A percentile compares a stretch with the other conserved stretches of the same genome.
phyloP scores from a whole-genome alignment of 2,797 vertebrate species.

The Amblyraja radiata region DNA sequence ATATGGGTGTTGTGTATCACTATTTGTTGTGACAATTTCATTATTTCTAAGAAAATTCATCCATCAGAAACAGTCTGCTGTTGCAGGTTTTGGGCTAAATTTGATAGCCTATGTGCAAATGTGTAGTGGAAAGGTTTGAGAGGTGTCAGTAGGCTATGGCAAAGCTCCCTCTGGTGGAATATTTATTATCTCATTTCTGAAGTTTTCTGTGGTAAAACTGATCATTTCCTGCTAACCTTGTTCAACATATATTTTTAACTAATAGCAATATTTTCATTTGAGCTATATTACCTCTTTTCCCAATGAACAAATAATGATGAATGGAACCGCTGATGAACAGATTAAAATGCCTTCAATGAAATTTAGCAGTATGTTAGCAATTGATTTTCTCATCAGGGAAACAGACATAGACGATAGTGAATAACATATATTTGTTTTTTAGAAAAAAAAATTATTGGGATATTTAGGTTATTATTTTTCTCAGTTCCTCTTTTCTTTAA shows the following conservation, averaged over 20 bases:
- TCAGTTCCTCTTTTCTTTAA: neutral
- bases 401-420: neutral
- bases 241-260: neutral
- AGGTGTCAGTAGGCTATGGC: neutral
- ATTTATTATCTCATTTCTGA: neutral
- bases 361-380: neutral
- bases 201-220: slow-evolving; percentile 1
- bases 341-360: neutral
- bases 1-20: neutral
- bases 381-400: neutral
- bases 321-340: neutral
- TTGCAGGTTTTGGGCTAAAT: neutral
- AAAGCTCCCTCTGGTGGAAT: slow-evolving; percentile 30
- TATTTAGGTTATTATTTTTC: neutral
- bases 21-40: neutral
- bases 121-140: neutral
- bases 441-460: neutral
- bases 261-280: neutral
- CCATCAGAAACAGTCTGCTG: neutral
- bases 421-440: neutral
- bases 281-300: neutral
- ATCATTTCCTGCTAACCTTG: neutral
- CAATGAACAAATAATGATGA: neutral
- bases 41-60: neutral
- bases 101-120: neutral